Evolutionary conservation across 2,888 invertebrate genomes (phyloP).

Genomic region (Eudasyphora cyanicolor): DNA sequence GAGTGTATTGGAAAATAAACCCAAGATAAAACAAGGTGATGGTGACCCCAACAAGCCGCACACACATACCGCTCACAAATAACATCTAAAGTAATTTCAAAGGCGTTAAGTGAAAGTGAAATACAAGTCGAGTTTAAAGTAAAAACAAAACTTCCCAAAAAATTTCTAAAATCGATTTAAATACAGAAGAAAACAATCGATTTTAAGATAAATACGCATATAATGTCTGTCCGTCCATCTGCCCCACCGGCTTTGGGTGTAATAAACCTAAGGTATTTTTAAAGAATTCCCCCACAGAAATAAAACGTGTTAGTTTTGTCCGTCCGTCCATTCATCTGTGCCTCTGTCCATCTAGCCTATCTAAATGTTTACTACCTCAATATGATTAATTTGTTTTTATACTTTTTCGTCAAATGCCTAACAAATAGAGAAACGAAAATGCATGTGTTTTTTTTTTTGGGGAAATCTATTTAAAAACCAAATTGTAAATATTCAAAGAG

Average conservation of each 20-base stretch:
- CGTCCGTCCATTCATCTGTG: neutral
- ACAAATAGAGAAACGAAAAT: neutral
- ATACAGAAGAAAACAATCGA: conserved; percentile 28
- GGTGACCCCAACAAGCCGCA: neutral
- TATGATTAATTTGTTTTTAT: conserved; percentile 29
- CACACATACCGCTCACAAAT: neutral
- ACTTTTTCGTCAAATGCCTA: neutral
- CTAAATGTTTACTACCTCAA: neutral
- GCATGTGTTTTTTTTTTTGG: neutral
- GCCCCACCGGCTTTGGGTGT: neutral
- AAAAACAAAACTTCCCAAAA: neutral
- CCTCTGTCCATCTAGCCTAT: neutral
- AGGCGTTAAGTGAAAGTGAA: conserved; percentile 40
- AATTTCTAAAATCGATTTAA: conserved; percentile 20
- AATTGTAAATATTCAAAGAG: neutral
- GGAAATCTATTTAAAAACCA: conserved; percentile 9
- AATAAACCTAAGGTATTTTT: neutral
- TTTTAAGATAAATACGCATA: conserved; percentile 26
- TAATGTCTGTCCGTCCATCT: neutral
- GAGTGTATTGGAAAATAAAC: neutral
- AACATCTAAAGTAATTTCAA: conserved; percentile 4
- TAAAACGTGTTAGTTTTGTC: neutral
- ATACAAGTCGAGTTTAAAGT: neutral
- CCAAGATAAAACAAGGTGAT: neutral
- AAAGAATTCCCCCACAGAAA: neutral